Evolutionary conservation across 1,140 invertebrate genomes (phyloP).

Genomic region (Tetramorium alpestre): DNA sequence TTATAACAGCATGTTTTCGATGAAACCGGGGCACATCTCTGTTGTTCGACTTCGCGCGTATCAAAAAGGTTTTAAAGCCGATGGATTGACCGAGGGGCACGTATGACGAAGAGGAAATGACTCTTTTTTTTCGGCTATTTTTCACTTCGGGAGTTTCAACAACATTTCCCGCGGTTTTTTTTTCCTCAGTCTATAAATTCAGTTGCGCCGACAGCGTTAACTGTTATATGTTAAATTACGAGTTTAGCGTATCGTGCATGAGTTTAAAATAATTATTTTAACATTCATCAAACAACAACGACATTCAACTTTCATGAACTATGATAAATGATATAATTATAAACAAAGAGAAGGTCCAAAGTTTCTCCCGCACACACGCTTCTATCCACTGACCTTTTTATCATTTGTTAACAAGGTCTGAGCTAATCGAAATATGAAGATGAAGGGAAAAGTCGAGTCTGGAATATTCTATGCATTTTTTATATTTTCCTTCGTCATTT

Average conservation of each 20-base stretch:
- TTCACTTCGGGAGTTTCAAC: background rate
- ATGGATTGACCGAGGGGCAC: constrained; percentile 6
- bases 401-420: background rate
- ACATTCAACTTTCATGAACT: background rate
- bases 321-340: constrained; percentile 5
- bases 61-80: constrained; percentile 42
- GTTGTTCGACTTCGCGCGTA: background rate
- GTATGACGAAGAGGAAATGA: background rate
- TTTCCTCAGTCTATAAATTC: background rate
- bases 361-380: background rate
- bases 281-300: background rate
- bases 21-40: background rate
- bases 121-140: constrained; percentile 24
- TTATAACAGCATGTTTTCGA: constrained; percentile 29
- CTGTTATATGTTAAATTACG: background rate
- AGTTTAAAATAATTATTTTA: constrained; percentile 21
- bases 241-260: background rate
- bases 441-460: background rate
- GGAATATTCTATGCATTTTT: background rate
- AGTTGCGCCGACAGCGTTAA: background rate
- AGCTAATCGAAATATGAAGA: background rate
- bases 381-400: background rate
- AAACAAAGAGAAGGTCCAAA: background rate
- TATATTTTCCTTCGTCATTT: background rate
- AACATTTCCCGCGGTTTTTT: background rate